Conservation (phyloP, 2,797 vertebrate genomes). For the Coendou prehensilis region DNA sequence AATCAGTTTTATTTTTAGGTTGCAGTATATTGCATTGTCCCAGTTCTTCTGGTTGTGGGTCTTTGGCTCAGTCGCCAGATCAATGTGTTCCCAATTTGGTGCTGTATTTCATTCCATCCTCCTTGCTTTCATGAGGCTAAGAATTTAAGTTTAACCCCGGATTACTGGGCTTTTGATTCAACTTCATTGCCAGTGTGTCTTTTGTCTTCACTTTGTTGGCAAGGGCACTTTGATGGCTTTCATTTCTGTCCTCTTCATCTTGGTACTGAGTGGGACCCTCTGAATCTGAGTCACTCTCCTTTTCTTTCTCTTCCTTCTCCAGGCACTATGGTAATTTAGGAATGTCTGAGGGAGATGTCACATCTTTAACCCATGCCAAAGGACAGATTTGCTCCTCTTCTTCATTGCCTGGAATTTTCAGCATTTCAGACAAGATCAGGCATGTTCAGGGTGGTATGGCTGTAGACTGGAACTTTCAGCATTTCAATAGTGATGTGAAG, state of each 20-base stretch:
- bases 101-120: constrained; percentile 98
- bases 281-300: constrained; percentile 96
- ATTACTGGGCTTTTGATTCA: constrained; percentile 90
- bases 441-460: background rate
- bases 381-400: constrained; percentile 94
- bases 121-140: constrained; percentile 96
- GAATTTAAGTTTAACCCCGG: constrained; percentile 89
- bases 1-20: constrained; percentile 96
- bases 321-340: constrained; percentile 91
- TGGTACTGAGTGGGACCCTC: constrained; percentile 95
- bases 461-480: constrained; percentile 91
- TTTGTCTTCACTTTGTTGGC: constrained; percentile 97
- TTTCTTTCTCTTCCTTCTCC: constrained; percentile 91
- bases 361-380: constrained; percentile 91
- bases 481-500: constrained; percentile 93
- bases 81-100: constrained; percentile 96
- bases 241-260: constrained; percentile 96
- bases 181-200: constrained; percentile 97
- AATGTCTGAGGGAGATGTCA: constrained; percentile 91
- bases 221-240: constrained; percentile 91
- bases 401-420: constrained; percentile 95
- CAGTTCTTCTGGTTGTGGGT: constrained; percentile 95
- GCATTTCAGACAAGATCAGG: background rate
- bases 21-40: constrained; percentile 98
- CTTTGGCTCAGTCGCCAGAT: constrained; percentile 97